A percentile compares a stretch with the other conserved stretches of the same genome.
Conservation (phyloP, 2,797 vertebrate genomes). For the Australoheros facetus region DNA sequence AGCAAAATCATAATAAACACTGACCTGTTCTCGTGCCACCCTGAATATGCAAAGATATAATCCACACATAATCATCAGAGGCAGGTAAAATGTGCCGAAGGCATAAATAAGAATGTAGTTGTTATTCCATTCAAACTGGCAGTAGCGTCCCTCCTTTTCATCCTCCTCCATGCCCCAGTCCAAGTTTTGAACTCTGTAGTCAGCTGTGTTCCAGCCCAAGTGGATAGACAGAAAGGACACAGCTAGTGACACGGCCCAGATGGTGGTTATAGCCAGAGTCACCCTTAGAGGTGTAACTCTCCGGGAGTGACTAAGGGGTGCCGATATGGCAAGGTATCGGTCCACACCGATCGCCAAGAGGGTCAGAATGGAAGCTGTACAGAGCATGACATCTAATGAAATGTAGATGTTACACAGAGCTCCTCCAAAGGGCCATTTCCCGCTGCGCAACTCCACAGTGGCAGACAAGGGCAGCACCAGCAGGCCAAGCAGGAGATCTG, state of each 20-base stretch:
- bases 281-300: slow-evolving; percentile 85
- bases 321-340: slow-evolving; percentile 89
- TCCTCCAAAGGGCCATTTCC: slow-evolving; percentile 84
- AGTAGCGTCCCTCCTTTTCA: slow-evolving; percentile 69
- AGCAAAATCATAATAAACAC: slow-evolving; percentile 24
- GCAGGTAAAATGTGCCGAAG: slow-evolving; percentile 89
- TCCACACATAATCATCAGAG: slow-evolving; percentile 89
- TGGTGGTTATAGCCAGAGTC: slow-evolving; percentile 79
- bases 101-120: slow-evolving; percentile 86
- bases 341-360: slow-evolving; percentile 94
- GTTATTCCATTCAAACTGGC: slow-evolving; percentile 86
- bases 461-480: slow-evolving; percentile 93
- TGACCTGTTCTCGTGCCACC: slow-evolving; percentile 89
- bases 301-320: slow-evolving; percentile 86
- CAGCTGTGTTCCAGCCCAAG: slow-evolving; percentile 90
- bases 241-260: slow-evolving; percentile 88
- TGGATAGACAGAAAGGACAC: slow-evolving; percentile 91
- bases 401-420: slow-evolving; percentile 89
- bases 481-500: slow-evolving; percentile 91
- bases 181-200: slow-evolving; percentile 78
- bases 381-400: slow-evolving; percentile 91
- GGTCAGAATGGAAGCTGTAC: slow-evolving; percentile 93
- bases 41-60: slow-evolving; percentile 92
- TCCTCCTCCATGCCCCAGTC: slow-evolving; percentile 70
- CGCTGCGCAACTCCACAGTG: slow-evolving; percentile 80